Evolutionary conservation across 2,888 invertebrate genomes (phyloP).

Genomic region (Liopterus haemorrhoidalis): DNA sequence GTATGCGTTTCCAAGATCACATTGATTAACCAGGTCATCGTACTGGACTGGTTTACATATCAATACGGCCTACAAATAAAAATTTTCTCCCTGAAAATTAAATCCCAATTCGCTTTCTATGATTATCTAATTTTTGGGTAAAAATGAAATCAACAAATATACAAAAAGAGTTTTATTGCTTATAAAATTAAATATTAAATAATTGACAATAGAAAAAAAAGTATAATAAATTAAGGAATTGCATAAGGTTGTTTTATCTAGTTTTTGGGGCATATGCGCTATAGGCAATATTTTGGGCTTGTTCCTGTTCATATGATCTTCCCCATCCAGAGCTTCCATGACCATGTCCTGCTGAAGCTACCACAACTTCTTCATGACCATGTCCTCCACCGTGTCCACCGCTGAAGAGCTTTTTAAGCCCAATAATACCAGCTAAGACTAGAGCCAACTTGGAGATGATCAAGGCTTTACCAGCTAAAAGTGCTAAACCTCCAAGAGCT

Average conservation of each 20-base stretch:
- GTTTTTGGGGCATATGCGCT: conserved; percentile 44
- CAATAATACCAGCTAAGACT: conserved; percentile 76
- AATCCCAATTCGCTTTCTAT: conserved; percentile 15
- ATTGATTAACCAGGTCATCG: conserved; percentile 24
- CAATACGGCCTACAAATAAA: conserved; percentile 21
- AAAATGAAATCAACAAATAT: conserved; percentile 36
- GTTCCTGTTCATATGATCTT: conserved; percentile 49
- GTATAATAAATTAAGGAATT: conserved; percentile 8
- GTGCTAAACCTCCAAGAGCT: conserved; percentile 74
- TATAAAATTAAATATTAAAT: conserved; percentile 37
- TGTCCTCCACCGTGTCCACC: conserved; percentile 55
- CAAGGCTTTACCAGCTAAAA: conserved; percentile 77
- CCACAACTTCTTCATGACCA: conserved; percentile 59
- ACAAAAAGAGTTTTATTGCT: conserved; percentile 23
- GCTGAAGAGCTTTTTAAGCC: conserved; percentile 74
- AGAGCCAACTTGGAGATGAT: conserved; percentile 79
- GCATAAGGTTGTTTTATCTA: conserved; percentile 23
- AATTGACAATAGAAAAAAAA: conserved; percentile 21
- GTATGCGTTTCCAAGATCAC: conserved; percentile 22
- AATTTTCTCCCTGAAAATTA: too few species aligned
- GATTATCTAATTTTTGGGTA: conserved; percentile 4
- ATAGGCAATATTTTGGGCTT: conserved; percentile 57
- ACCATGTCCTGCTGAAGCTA: conserved; percentile 59
- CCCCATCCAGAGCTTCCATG: conserved; percentile 70
- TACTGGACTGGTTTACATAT: conserved; percentile 22